Evolutionary conservation across 1,140 invertebrate species (phyloP), one percentile per base, ranked within the genome.

Genomic region (Frieseomelitta varia): DNA sequence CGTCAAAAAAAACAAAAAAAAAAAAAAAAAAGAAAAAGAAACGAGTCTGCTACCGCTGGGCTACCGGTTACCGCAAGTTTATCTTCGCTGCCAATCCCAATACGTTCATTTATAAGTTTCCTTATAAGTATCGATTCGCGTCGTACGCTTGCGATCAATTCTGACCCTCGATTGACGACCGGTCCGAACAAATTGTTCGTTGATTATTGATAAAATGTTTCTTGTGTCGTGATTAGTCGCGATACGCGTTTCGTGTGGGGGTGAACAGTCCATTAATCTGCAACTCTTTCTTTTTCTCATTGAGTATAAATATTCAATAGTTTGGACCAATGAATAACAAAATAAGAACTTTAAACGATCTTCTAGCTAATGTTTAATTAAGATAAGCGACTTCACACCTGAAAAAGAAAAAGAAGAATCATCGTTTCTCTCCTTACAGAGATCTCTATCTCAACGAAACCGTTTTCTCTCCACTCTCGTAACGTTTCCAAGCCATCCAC

Each of bases 21-120:
- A n/a, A n/a, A 1, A 6, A n/a, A n/a, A n/a, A n/a, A n/a, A n/a
- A n/a, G n/a, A n/a, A n/a, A n/a, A n/a, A n/a, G n/a, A n/a, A 1
- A 6, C 27, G 61, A 77, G 34, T 77, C 69, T 53, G 79, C 77
- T 87, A 87, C 78, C 73, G 82, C 56, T 51, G 69, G 39, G 84
- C 78, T 72, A 79, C 77, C 24, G 58, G 55, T 51, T 51, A 61
- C 72, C 79, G 82, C 51, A 65, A 15, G 39, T 79, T 89, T 89
- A 89, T 89, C 88, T 89, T 56, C 58, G 14, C 78, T 79, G 87
- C 78, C 88, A 89, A 68, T 78, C 56, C 51, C 80, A 79, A 86
- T 86, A 86, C 84, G 67, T 68, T 56, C 56, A 39, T 63, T 82
- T 85, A 58, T 75, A 82, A 81, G 71, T 88, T 73, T 88, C 51